Evolutionary conservation across 2,113 vertebrate species (phyloP).

Genomic region (Stegostoma tigrinum): DNA sequence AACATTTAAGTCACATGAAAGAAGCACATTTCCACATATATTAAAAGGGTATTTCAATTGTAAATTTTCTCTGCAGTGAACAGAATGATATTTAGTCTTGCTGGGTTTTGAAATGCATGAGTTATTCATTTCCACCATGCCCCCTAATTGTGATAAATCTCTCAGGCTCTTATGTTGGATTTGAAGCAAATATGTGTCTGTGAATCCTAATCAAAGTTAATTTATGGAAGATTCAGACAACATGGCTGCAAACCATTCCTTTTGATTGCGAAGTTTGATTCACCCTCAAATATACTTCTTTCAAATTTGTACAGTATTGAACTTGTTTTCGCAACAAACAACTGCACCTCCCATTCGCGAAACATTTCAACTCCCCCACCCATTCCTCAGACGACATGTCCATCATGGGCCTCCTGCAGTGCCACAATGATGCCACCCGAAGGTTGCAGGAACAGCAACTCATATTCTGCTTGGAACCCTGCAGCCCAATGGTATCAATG

Average conservation of each 20-base stretch:
- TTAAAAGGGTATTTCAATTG: background rate
- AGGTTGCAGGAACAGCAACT: no score
- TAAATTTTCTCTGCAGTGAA: background rate
- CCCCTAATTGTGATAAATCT: background rate
- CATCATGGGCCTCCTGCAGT: no score
- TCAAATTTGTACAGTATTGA: background rate
- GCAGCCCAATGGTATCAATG: no score
- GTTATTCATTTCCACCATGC: background rate
- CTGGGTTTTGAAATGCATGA: background rate
- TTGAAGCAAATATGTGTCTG: background rate
- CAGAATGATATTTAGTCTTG: background rate
- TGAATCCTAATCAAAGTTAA: background rate
- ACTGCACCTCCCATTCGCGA: no score
- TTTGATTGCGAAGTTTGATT: background rate
- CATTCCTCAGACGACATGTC: no score
- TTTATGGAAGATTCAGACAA: background rate
- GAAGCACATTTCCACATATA: background rate
- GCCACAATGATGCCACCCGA: no score
- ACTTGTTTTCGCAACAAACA: background rate
- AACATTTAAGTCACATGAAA: background rate
- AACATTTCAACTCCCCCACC: no score
- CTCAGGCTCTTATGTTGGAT: no score
- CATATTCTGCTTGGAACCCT: no score
- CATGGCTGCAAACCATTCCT: background rate
- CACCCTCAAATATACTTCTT: background rate